phyloP scores from a whole-genome alignment of 2,888 invertebrate genomes.

The Agrochola litura region DNA sequence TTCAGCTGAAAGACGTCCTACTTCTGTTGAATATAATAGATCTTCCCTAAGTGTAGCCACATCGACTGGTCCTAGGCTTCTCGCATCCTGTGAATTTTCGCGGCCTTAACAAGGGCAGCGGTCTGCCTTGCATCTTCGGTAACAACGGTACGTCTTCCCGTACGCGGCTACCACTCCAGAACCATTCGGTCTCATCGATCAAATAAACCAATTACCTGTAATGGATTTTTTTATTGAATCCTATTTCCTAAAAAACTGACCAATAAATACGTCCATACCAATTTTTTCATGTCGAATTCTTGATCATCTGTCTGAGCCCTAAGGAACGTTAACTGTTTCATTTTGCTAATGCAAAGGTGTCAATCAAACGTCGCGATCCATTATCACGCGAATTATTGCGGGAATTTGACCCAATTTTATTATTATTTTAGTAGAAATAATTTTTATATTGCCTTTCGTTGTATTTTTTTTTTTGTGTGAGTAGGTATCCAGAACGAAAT shows the following conservation, averaged over 20 bases:
- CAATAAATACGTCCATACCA: background rate
- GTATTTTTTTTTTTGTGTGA: background rate
- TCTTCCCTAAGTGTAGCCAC: background rate
- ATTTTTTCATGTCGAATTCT: slow-evolving; percentile 2
- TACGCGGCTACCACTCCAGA: background rate
- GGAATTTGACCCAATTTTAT: slow-evolving; percentile 49
- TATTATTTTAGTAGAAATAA: slow-evolving; percentile 23
- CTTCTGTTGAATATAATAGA: background rate
- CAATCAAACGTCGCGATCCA: slow-evolving; percentile 63
- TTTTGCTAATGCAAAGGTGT: slow-evolving; percentile 61
- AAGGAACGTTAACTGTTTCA: slow-evolving; percentile 44
- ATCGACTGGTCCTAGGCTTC: background rate
- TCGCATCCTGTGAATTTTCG: background rate
- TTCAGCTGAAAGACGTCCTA: background rate
- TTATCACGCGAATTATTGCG: slow-evolving; percentile 46
- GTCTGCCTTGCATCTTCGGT: no score
- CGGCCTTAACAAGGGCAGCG: background rate
- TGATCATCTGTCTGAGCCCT: slow-evolving; percentile 5
- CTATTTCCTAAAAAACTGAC: background rate
- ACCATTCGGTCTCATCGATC: background rate
- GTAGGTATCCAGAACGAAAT: background rate
- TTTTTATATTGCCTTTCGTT: slow-evolving; percentile 17
- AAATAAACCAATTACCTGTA: background rate
- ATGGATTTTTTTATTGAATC: background rate
- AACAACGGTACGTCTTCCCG: background rate